Conservation (phyloP, 2,797 vertebrate species). For the Microhierax caerulescens region DNA sequence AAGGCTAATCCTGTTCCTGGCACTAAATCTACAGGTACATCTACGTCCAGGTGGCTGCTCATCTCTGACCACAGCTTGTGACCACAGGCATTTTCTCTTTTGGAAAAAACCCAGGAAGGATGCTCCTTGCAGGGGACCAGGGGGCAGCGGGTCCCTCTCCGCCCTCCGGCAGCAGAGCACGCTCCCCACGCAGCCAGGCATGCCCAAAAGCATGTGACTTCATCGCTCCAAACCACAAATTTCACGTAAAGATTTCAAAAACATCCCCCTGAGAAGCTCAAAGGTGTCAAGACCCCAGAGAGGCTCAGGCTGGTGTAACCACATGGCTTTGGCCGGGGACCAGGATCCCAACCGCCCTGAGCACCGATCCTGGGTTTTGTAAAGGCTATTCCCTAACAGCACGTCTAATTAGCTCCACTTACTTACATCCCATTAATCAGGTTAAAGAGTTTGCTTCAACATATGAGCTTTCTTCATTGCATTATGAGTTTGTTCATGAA, state of each 20-base stretch:
- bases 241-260: not conserved
- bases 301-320: not conserved
- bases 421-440: conserved; percentile 61
- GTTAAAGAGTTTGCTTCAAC: conserved; percentile 54
- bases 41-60: not conserved
- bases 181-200: not conserved
- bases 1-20: not conserved
- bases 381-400: not conserved
- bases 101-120: not conserved
- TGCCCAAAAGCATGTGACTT: accelerated
- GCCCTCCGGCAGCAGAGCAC: not conserved
- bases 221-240: not conserved
- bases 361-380: accelerated
- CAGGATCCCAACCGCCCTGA: not conserved
- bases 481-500: conserved; percentile 1
- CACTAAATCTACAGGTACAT: not conserved
- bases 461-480: not conserved
- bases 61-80: not conserved
- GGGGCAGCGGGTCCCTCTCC: not conserved
- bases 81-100: not conserved
- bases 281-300: not conserved
- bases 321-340: not conserved
- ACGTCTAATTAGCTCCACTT: conserved; percentile 44
- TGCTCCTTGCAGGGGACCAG: not conserved
- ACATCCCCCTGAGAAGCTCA: not conserved